Base-by-base conservation (phyloP, 2,797 vertebrate genomes). In the Anguilla anguilla region DNA sequence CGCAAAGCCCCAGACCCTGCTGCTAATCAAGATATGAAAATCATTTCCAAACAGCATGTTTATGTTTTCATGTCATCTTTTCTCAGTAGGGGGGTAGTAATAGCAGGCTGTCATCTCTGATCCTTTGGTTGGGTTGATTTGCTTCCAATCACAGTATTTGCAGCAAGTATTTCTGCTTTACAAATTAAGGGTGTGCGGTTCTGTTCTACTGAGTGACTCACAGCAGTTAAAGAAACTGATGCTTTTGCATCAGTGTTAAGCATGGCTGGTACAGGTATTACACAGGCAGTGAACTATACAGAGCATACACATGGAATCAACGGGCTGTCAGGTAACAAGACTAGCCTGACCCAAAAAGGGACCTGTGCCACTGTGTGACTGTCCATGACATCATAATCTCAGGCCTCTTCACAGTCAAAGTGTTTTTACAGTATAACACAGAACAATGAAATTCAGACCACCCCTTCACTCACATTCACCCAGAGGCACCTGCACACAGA, bases 31-130 rank as follows among this genome's bases (percentile, higher is more conserved):
- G 43, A 81, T 46, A 81, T 46, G 43, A 49, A 49, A 81, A 81
- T 81, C 43, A 22, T 81, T 81, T 81, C 43, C 39, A 81, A 81
- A 81, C 39, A 49, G 77, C 77, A 19, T 81, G 22, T 46, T 81
- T 81, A 79, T 43, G 77, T 81, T 81, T 77, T 81, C 43, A 43
- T 81, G 77, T 81, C 43, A 22, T 81, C 43, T 49, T 25, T 49
- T 25, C 43, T 81, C 77, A 81, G 77, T 11, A 25, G 77, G 43
- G 72, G 43, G 77, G 39, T 25, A 7, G 17, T 49, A 49, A 49
- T 81, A n/a, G 39, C 77, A 46, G 43, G 43, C 39, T 46, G 77
- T 81, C 72, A 22, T 81, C n/a, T 49, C 19, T 81, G 39, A 81
- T 81, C 77, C 43, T 81, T 81, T 25, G 43, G 43, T 79, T 46